Evolutionary conservation across 2,797 vertebrate species (phyloP).

Genomic region (Acrocephalus scirpaceus): DNA sequence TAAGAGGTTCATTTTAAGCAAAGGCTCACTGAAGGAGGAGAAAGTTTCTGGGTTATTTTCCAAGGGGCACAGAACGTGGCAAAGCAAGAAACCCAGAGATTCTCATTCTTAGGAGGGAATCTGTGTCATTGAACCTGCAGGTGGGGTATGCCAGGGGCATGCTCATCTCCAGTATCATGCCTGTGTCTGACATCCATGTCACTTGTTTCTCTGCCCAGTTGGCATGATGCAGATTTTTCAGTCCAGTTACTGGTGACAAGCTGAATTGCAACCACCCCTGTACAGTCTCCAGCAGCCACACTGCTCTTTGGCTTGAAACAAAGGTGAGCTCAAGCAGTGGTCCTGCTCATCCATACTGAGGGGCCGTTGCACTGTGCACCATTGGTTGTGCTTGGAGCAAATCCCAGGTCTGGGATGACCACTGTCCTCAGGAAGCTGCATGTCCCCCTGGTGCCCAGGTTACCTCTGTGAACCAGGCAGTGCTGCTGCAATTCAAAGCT

Average conservation of each 20-base stretch:
- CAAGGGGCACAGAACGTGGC: fast-evolving
- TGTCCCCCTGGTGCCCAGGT: background rate
- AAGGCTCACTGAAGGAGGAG: background rate
- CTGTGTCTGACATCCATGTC: background rate
- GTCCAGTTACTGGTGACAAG: background rate
- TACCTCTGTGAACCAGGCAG: background rate
- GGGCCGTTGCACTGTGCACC: background rate
- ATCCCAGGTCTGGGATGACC: background rate
- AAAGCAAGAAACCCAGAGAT: background rate
- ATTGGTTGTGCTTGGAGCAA: background rate
- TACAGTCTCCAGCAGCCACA: background rate
- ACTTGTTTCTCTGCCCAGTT: background rate
- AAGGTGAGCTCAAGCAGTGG: background rate
- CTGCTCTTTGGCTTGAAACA: background rate
- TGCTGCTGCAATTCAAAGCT: background rate
- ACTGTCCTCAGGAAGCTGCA: background rate
- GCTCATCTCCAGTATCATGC: background rate
- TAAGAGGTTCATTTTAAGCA: background rate
- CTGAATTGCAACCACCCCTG: background rate
- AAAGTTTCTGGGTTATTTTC: background rate
- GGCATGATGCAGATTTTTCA: background rate
- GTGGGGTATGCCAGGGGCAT: background rate
- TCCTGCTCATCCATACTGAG: background rate
- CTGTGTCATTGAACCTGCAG: background rate
- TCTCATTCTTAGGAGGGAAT: background rate